These are phyloP conservation scores for Pseudopleuronectes americanus DNA, from an alignment of 2,797 vertebrate genomes.

Conservation along the genomic window DNA sequence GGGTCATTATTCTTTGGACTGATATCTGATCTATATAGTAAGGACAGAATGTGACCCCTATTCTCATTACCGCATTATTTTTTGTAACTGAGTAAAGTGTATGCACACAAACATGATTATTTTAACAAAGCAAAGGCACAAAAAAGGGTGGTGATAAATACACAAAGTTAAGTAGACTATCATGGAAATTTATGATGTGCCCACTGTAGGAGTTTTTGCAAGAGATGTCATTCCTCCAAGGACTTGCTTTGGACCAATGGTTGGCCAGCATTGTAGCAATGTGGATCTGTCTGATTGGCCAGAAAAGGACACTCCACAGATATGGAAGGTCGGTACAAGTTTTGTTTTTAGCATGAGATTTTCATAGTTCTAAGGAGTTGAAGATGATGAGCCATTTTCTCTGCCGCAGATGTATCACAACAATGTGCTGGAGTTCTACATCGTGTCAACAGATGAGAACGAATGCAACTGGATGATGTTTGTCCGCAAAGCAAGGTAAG, in stretches of 20 bases:
- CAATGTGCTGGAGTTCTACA: constrained; percentile 92
- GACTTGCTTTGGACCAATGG: constrained; percentile 96
- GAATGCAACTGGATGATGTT: constrained; percentile 99
- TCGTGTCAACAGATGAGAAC: constrained; percentile 93
- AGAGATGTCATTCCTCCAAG: constrained; percentile 91
- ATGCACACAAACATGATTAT: neutral
- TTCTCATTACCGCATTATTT: no score
- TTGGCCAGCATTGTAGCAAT: constrained; percentile 95
- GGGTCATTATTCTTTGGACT: neutral
- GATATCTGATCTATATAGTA: neutral
- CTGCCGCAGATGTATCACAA: constrained; percentile 91
- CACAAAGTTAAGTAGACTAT: neutral
- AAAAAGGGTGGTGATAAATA: neutral
- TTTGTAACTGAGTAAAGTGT: no score
- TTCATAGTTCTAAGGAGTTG: neutral
- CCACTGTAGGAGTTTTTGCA: constrained; percentile 90
- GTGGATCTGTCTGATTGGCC: constrained; percentile 95
- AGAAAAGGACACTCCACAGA: constrained; percentile 91
- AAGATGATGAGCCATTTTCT: neutral
- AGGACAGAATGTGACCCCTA: no score
- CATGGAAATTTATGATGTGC: neutral
- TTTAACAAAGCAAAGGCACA: neutral
- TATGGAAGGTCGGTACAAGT: constrained; percentile 92
- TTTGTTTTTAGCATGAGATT: neutral
- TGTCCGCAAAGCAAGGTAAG: constrained; percentile 93